Conservation (phyloP, 2,113 vertebrate species). For the Serinus canaria region DNA sequence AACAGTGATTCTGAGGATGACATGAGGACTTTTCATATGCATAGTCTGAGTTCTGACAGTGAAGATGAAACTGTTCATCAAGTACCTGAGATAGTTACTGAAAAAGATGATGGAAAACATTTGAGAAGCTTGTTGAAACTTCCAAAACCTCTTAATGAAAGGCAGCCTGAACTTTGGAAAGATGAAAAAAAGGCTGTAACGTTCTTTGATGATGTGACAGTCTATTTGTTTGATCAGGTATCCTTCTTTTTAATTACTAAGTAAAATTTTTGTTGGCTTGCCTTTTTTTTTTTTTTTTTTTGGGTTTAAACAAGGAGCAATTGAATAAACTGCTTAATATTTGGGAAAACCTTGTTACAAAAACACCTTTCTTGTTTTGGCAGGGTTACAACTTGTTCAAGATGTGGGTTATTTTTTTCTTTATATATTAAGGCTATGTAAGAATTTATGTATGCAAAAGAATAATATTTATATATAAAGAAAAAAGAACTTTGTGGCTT, state of each 20-base stretch:
- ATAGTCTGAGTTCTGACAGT: conserved; percentile 90
- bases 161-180: conserved; percentile 8
- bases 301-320: neutral
- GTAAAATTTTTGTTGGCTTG: neutral
- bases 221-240: conserved; percentile 98
- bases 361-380: neutral
- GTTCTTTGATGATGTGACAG: conserved; percentile 95
- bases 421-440: neutral
- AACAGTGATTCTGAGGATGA: conserved; percentile 97
- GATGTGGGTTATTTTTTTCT: neutral
- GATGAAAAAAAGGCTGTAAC: conserved; percentile 84
- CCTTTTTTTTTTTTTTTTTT: neutral
- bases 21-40: conserved; percentile 83
- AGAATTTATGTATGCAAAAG: neutral
- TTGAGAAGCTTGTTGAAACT: conserved; percentile 89
- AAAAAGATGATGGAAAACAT: conserved; percentile 76
- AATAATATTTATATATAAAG: neutral
- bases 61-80: conserved; percentile 87
- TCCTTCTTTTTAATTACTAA: neutral
- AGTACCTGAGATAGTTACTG: conserved; percentile 85
- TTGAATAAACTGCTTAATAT: neutral
- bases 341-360: neutral
- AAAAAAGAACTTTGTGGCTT: neutral
- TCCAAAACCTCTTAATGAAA: neutral
- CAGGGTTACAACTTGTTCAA: neutral